Base-by-base conservation (phyloP, 2,113 vertebrate genomes). In the Amblyopsis rosae region DNA sequence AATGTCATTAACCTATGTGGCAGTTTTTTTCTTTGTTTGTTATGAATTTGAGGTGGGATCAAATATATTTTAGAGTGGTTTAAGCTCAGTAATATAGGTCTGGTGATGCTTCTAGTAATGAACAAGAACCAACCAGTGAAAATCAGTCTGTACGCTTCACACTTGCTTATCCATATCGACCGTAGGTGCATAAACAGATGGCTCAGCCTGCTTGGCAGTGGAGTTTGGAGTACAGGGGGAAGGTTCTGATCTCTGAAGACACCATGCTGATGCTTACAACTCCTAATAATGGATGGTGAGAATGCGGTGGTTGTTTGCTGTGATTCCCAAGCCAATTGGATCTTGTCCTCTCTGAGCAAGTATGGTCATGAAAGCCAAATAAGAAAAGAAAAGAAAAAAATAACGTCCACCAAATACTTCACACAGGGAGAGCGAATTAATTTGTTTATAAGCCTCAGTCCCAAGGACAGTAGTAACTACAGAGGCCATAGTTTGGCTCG, bases 361-460 rank as follows among this genome's bases (percentile, higher is more conserved):
- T 57, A 4, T 17, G 17, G 50, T 65, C 41, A 80, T 32, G 61
- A 65, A 66, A 53, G 47, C 70, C 77, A 69, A 77, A 55, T 79
- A 62, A 75, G 51, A 70, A 54, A 76, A 73, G 74, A 53, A 11
- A 57, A 49, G 75, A 76, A 78, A 50, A 9, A 50, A 47, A 26
- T 26, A 2, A 26, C 26, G 26, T 26, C 70, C 59, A 67, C 67
- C 62, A 65, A 47, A 79, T 83, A 81, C 54, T 7, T 19, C 82
- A 71, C 47, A 1, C 17, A 73, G 41, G 61, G 60, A 76, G 41
- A 70, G 73, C 76, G 82, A 81, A 86, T 88, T 72, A 84, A 84
- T 87, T 77, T 79, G 67, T 86, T 83, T 82, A 82, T 82, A 68
- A 80, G 66, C 33, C 49, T 66, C 73, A 59, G 56, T 79, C 65